A percentile compares a stretch with the other conserved stretches of the same genome.
Evolutionary conservation across 1,140 invertebrate genomes (phyloP).

Genomic region (Brachionus plicatilis): DNA sequence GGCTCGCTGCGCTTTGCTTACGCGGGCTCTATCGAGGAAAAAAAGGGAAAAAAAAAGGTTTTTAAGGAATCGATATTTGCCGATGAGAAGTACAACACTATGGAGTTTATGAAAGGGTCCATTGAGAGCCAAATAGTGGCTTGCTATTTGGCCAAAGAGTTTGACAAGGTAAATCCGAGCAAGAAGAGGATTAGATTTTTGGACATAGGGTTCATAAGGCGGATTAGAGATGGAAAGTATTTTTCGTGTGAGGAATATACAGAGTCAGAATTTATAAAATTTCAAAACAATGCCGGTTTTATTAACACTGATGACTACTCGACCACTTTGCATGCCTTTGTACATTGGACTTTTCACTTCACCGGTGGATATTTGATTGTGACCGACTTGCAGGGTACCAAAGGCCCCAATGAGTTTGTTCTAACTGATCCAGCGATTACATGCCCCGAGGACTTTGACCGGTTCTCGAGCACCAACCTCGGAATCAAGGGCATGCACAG

Average conservation of each 20-base stretch:
- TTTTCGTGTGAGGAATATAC: not conserved
- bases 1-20: not conserved
- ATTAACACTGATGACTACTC: not conserved
- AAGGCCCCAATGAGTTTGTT: not conserved
- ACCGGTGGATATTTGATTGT: not conserved
- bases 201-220: not conserved
- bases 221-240: not conserved
- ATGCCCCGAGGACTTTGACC: not conserved
- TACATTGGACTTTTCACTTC: not conserved
- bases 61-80: not conserved
- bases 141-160: conserved; percentile 5
- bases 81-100: not conserved
- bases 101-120: not conserved
- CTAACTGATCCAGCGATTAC: not conserved
- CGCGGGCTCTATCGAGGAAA: not conserved
- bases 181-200: not conserved
- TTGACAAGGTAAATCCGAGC: not conserved
- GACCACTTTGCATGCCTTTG: not conserved
- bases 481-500: not conserved
- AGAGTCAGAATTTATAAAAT: not conserved
- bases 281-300: not conserved
- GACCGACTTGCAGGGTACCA: not conserved
- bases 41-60: not conserved
- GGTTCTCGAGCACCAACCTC: not conserved
- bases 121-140: not conserved